Conservation (phyloP, 2,797 vertebrate species). For the Netta rufina region DNA sequence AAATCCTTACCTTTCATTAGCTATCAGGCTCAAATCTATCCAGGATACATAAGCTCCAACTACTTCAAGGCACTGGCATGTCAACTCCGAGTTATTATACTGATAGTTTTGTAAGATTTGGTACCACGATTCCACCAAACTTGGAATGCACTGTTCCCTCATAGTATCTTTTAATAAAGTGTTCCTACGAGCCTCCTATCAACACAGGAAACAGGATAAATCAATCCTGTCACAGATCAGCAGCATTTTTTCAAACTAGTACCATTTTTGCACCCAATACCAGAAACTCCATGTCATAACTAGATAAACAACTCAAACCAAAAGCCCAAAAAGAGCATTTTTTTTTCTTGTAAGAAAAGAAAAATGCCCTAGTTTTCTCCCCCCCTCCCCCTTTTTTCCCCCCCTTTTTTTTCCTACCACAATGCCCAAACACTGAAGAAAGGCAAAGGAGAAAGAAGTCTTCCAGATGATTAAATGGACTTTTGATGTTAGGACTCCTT, state of each 20-base stretch:
- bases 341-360: not conserved
- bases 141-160: slow-evolving; percentile 96
- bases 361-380: not conserved
- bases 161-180: slow-evolving; percentile 95
- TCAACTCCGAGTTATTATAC: slow-evolving; percentile 92
- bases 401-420: not conserved
- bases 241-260: not conserved
- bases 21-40: slow-evolving; percentile 98
- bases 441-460: not conserved
- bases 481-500: not conserved
- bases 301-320: not conserved
- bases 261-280: not conserved
- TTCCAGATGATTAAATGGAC: not conserved
- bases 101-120: slow-evolving; percentile 97
- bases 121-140: slow-evolving; percentile 97
- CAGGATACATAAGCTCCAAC: slow-evolving; percentile 96
- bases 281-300: not conserved
- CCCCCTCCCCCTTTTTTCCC: accelerated
- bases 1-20: slow-evolving; percentile 84
- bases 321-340: not conserved
- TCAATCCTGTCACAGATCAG: not conserved
- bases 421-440: not conserved
- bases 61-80: slow-evolving; percentile 99
- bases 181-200: slow-evolving; percentile 93
- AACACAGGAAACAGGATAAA: not conserved